These are phyloP conservation scores for Epistrophe eligans DNA, from an alignment of 2,888 invertebrate species.

Conservation along the genomic window DNA sequence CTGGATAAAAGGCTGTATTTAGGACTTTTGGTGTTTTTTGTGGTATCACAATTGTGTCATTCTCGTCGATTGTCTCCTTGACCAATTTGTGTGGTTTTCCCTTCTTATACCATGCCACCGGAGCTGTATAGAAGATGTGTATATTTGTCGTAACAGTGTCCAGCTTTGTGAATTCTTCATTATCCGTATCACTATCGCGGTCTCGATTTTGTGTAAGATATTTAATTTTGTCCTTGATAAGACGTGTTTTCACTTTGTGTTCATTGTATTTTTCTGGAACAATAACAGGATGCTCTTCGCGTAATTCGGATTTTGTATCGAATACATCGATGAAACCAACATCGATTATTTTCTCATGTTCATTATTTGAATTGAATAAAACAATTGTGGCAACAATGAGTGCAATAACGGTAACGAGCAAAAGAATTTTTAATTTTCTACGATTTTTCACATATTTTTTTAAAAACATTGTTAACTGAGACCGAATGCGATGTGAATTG, in stretches of 20 bases:
- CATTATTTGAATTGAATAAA: slow-evolving; percentile 79
- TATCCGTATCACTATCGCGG: slow-evolving; percentile 77
- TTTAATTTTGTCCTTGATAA: slow-evolving; percentile 82
- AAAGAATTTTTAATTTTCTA: slow-evolving; percentile 82
- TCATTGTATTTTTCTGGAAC: slow-evolving; percentile 84
- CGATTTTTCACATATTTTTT: slow-evolving; percentile 83
- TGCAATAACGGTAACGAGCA: slow-evolving; percentile 80
- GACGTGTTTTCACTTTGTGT: slow-evolving; percentile 81
- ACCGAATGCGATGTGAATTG: slow-evolving; percentile 65
- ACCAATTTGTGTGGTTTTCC: slow-evolving; percentile 78
- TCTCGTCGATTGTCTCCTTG: slow-evolving; percentile 68
- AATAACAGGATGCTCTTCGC: slow-evolving; percentile 80
- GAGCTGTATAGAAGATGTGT: slow-evolving; percentile 83
- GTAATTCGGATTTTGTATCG: slow-evolving; percentile 76
- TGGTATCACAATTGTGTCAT: slow-evolving; percentile 77
- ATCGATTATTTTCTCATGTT: slow-evolving; percentile 75
- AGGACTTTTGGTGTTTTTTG: slow-evolving; percentile 78
- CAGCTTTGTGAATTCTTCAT: slow-evolving; percentile 79
- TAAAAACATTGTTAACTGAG: slow-evolving; percentile 80
- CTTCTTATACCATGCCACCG: slow-evolving; percentile 83
- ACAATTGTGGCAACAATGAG: slow-evolving; percentile 81
- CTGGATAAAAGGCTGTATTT: slow-evolving; percentile 83
- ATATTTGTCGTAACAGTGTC: slow-evolving; percentile 80
- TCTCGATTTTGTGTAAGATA: slow-evolving; percentile 79
- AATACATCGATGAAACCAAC: slow-evolving; percentile 78